Conservation (phyloP, 2,888 invertebrate genomes). For the Lampropteryx suffumata region DNA sequence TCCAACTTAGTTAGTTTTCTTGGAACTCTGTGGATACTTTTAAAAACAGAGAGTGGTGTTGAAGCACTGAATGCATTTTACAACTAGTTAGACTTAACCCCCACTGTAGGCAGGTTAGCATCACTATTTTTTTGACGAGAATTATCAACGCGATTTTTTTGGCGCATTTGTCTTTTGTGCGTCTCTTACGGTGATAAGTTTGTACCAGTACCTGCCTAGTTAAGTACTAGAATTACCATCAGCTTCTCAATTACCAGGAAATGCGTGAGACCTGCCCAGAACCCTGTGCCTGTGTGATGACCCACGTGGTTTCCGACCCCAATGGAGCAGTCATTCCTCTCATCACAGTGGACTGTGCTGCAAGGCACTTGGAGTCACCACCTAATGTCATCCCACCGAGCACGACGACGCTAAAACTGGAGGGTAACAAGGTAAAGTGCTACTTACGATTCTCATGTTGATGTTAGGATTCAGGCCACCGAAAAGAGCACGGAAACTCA, state of each 20-base stretch:
- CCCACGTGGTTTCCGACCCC: constrained; percentile 83
- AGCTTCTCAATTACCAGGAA: constrained; percentile 55
- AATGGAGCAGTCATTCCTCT: constrained; percentile 82
- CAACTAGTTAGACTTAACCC: too few relatives aligned
- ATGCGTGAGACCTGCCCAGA: constrained; percentile 83
- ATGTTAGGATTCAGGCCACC: too few relatives aligned
- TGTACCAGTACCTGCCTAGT: too few relatives aligned
- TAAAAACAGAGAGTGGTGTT: background rate
- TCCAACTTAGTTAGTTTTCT: background rate
- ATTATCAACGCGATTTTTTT: too few relatives aligned
- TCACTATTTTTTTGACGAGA: too few relatives aligned
- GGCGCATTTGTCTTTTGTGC: too few relatives aligned
- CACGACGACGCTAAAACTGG: constrained; percentile 85
- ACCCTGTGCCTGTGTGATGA: constrained; percentile 84
- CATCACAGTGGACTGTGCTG: constrained; percentile 87
- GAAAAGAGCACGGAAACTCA: too few relatives aligned
- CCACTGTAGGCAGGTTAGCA: too few relatives aligned
- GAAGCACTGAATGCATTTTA: too few relatives aligned
- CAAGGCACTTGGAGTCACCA: constrained; percentile 78
- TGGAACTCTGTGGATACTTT: background rate
- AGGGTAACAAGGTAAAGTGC: constrained; percentile 84
- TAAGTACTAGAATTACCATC: too few relatives aligned
- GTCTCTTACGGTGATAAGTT: too few relatives aligned
- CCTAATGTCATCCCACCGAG: constrained; percentile 85
- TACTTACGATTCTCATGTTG: background rate